Base-by-base conservation (phyloP, 2,797 vertebrate species). In the Sparidentex hasta region DNA sequence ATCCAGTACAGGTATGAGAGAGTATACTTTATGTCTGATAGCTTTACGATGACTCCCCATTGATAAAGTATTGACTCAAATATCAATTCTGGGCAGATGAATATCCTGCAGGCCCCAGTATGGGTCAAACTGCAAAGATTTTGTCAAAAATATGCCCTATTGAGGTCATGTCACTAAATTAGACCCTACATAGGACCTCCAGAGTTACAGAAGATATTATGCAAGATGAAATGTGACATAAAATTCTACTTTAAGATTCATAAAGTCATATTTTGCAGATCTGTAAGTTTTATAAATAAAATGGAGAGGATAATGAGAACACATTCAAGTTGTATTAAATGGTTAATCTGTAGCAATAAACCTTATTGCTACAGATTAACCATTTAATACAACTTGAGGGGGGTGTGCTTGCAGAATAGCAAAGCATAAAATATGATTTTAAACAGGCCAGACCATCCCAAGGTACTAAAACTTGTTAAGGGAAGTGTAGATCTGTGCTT, bases 1-100 rank as follows among this genome's bases (percentile, higher is more conserved):
- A 11, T 90, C 84, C 64, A 85, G 88, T 25, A 68, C 90, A 93
- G 94, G 95, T 95, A 93, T 59, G 81, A 70, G 14, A 69, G 16
- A 55, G 54, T 43, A 18, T 44, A 61, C 20, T 38, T 29, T 65
- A 25, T 14, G 1, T 29, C 18, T 7, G 47, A 43, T 20, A n/a
- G 27, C 27, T 4, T 61, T 3, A 29, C 9, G 12, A 69, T 47
- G 38, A 38, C 38, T 38, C 38, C 38, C 9, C 1, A 38, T 38
- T 38, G 8, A 38, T 38, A 8, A 38, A 38, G 38, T 38, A 2
- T 38, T 38, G 38, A 38, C 8, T 38, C 38, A 38, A 16, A 48
- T 12, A 23, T 11, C n/a, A 41, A n/a, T 33, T 18, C 25, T 11
- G 4, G 4, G 7, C 21, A 11, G 17, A 66, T 25, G 11, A n/a